Evolutionary conservation across 1,140 invertebrate species (phyloP).

Genomic region (Hylaeus volcanicus): DNA sequence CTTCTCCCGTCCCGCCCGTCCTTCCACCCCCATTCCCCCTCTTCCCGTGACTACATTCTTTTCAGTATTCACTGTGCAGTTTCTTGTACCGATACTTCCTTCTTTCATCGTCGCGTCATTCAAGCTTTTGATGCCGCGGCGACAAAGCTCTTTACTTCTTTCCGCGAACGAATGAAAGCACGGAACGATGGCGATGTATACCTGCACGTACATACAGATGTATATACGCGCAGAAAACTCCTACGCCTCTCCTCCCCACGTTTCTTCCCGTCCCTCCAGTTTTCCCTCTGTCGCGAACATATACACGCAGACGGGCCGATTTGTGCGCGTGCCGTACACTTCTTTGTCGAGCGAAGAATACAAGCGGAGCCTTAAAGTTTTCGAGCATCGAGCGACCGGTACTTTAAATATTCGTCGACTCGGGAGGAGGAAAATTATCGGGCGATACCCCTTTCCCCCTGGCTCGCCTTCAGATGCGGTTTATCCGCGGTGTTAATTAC

Average conservation of each 20-base stretch:
- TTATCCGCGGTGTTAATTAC: constrained; percentile 12
- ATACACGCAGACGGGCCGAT: constrained; percentile 2
- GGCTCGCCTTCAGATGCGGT: background rate
- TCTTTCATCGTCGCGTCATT: constrained; percentile 73
- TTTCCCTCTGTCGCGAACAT: background rate
- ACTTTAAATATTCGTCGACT: constrained; percentile 38
- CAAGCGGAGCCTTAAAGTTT: constrained; percentile 30
- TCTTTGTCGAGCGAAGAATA: constrained; percentile 4
- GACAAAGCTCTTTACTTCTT: constrained; percentile 74
- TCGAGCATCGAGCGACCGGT: constrained; percentile 15
- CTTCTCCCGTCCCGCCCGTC: constrained; percentile 26
- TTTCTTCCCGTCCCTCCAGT: background rate
- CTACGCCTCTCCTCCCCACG: background rate
- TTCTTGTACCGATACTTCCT: constrained; percentile 74
- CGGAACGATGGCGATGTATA: constrained; percentile 66
- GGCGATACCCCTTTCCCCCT: background rate
- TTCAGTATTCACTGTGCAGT: constrained; percentile 71
- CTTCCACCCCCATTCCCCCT: constrained; percentile 32
- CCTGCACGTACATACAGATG: constrained; percentile 37
- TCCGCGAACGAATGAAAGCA: constrained; percentile 68
- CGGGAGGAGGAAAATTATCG: constrained; percentile 12
- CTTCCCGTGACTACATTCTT: constrained; percentile 67
- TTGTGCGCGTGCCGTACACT: constrained; percentile 12
- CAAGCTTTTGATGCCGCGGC: constrained; percentile 73
- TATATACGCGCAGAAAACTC: constrained; percentile 18